phyloP scores from a whole-genome alignment of 2,113 vertebrate genomes.

The Pituophis catenifer region DNA sequence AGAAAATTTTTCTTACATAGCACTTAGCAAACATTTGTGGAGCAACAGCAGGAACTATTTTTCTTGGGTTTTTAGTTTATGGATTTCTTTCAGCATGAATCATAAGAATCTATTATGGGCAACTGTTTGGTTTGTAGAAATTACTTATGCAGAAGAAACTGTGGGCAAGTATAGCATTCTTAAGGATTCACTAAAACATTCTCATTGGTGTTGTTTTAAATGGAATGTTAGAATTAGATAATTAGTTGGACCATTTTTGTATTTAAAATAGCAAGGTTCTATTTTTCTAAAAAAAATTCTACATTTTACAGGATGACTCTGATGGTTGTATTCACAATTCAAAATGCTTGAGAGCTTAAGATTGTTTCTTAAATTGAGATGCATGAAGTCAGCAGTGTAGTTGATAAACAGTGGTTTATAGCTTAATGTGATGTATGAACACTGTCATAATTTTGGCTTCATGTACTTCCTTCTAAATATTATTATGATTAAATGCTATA shows the following conservation, averaged over 20 bases:
- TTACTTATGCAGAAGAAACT: background rate
- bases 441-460: background rate
- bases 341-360: background rate
- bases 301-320: background rate
- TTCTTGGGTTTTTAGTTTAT: background rate
- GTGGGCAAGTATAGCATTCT: background rate
- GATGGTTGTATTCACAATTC: background rate
- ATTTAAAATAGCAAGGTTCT: background rate
- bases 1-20: background rate
- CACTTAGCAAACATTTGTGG: background rate
- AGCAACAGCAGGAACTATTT: background rate
- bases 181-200: background rate
- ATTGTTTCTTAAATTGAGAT: background rate
- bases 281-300: background rate
- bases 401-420: background rate
- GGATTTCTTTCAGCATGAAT: background rate
- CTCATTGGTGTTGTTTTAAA: background rate
- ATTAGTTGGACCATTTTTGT: background rate
- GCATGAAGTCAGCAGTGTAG: background rate
- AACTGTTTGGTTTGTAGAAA: background rate
- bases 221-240: background rate
- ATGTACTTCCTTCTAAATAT: background rate
- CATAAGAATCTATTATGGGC: background rate
- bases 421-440: background rate
- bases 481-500: background rate